Evolutionary conservation across 64 coral and sea anemone species (phyloP), one percentile per base, ranked within the genome.

Genomic region (Orbicella faveolata): DNA sequence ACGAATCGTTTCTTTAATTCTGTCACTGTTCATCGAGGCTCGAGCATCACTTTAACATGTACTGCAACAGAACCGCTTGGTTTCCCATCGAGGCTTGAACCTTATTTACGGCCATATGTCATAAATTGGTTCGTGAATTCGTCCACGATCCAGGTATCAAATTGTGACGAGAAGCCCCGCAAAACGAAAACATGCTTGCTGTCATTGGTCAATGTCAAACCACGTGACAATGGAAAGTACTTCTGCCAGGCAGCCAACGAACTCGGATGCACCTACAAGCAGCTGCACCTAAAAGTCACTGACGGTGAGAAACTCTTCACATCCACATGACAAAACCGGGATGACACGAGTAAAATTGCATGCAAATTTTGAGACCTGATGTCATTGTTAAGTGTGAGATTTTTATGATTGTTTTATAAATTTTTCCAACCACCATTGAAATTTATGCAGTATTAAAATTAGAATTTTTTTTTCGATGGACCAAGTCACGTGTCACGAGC

Each of bases 81-180:
- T n/a, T 67, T 34, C 9, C 80, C 80, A 41, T 21, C 59, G 34
- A 66, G 21, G 10, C 33, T 37, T 41, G 61, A 61, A 3, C 36
- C 61, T 19, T 66, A 83, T 34, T n/a, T 83, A 14, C 61, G 66
- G 18, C 80, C 80, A 12, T 41, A 67, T 36, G 0, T 66, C 34
- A 83, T 83, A 9, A 67, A 67, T 18, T 83, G 61, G 80, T 83
- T 66, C 41, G 80, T 83, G 2, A 83, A 83, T 30, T 83, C 61
- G 3, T 67, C 80, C 34, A 64, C 44, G 6, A 23, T 66, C 21
- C 14, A 41, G 16, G 80, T 41, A 11, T 67, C 62, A 6, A 67
- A 83, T 41, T 83, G 80, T 19, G 80, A 83, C 61, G 62, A 83
- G 35, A 41, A 36, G 18, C 20, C 80, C 35, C 34, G 34, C 34